Evolutionary conservation across 2,113 vertebrate species (phyloP).

Genomic region (Embiotoca jacksoni): DNA sequence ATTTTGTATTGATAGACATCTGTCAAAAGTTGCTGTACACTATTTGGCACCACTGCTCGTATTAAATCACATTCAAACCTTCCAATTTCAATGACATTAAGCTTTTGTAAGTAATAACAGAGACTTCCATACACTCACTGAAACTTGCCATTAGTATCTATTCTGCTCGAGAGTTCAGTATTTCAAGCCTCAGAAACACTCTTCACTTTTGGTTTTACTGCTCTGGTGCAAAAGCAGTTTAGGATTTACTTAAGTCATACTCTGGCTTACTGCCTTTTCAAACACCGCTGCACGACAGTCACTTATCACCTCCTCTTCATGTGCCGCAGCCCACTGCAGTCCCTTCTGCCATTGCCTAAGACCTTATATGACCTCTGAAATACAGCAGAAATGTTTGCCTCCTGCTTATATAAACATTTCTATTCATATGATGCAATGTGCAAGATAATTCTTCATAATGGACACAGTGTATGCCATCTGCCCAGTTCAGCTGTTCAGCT

Average conservation of each 20-base stretch:
- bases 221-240: slow-evolving; percentile 47
- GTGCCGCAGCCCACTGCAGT: slow-evolving; percentile 43
- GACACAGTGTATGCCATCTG: slow-evolving; percentile 82
- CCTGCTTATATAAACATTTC: slow-evolving; percentile 57
- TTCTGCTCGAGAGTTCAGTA: slow-evolving; percentile 13
- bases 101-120: slow-evolving; percentile 27
- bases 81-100: slow-evolving; percentile 26
- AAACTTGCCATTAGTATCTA: slow-evolving; percentile 23
- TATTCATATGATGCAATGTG: slow-evolving; percentile 61
- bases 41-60: slow-evolving; percentile 52
- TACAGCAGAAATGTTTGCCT: slow-evolving; percentile 54
- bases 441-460: slow-evolving; percentile 66
- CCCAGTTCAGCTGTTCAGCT: slow-evolving; percentile 62
- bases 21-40: slow-evolving; percentile 42
- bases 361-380: slow-evolving; percentile 34
- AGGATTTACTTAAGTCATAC: slow-evolving; percentile 36
- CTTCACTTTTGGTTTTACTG: slow-evolving; percentile 58
- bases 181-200: slow-evolving; percentile 17
- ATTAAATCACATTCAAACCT: slow-evolving; percentile 44
- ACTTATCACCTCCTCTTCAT: slow-evolving; percentile 32
- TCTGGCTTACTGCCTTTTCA: slow-evolving; percentile 30
- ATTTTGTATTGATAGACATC: slow-evolving; percentile 29
- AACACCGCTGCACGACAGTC: slow-evolving; percentile 26
- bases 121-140: slow-evolving; percentile 32
- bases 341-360: slow-evolving; percentile 36